Evolutionary conservation across 1,140 invertebrate genomes (phyloP).

Genomic region (Pinna nobilis): DNA sequence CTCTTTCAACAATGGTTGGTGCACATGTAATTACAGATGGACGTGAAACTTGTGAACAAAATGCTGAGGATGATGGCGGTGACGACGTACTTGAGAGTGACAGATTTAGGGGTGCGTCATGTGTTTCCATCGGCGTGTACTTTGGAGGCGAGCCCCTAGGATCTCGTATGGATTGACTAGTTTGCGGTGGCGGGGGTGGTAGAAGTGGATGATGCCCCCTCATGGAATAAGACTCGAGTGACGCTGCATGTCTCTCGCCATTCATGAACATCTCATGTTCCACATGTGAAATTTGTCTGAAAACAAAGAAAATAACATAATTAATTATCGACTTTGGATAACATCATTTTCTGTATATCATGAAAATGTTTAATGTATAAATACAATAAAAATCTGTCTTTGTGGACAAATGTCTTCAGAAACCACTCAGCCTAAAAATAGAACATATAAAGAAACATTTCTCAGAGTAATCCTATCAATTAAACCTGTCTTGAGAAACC

Average conservation of each 20-base stretch:
- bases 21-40: conserved; percentile 72
- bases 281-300: conserved; percentile 35
- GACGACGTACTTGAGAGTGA: conserved; percentile 57
- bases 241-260: conserved; percentile 18
- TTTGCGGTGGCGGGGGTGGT: conserved; percentile 34
- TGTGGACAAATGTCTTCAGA: too few relatives aligned
- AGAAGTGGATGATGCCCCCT: conserved; percentile 17
- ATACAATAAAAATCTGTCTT: too few relatives aligned
- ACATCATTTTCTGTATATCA: too few relatives aligned
- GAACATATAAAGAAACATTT: too few relatives aligned
- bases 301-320: neutral
- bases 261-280: conserved; percentile 33
- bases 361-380: too few relatives aligned
- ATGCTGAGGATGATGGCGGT: conserved; percentile 49
- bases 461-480: too few relatives aligned
- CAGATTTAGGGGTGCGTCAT: conserved; percentile 69
- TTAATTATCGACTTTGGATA: neutral
- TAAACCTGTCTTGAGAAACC: too few relatives aligned
- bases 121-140: conserved; percentile 50
- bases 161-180: conserved; percentile 26
- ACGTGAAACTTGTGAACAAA: conserved; percentile 52
- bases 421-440: too few relatives aligned
- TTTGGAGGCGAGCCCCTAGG: conserved; percentile 46
- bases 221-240: conserved; percentile 16
- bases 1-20: conserved; percentile 28